Base-by-base conservation (phyloP, 2,113 vertebrate species). In the Nansenia antarctica region DNA sequence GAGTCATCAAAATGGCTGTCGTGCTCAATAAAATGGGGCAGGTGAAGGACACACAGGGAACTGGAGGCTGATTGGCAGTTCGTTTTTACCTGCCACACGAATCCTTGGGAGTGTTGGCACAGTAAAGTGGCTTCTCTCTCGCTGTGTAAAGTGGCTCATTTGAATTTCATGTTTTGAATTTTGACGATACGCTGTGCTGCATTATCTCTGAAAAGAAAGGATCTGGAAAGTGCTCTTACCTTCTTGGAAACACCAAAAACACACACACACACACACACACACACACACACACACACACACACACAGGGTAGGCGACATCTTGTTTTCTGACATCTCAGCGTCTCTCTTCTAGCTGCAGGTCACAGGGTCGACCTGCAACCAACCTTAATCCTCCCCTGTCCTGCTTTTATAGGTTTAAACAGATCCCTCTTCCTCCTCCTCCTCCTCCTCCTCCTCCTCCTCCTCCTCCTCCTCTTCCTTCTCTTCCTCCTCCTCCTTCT, bases 241-340 rank as follows among this genome's bases (percentile, higher is more conserved):
- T 49, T 49, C n/a, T n/a, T n/a, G n/a, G n/a, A n/a, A n/a, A n/a
- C n/a, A n/a, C n/a, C n/a, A n/a, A n/a, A n/a, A n/a, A n/a, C n/a
- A n/a, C n/a, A n/a, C n/a, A n/a, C n/a, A n/a, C n/a, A n/a, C n/a
- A n/a, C n/a, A n/a, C n/a, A n/a, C n/a, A n/a, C n/a, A n/a, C n/a
- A n/a, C n/a, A n/a, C n/a, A n/a, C n/a, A n/a, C n/a, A n/a, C n/a
- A n/a, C n/a, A n/a, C n/a, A n/a, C n/a, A n/a, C n/a, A n/a, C n/a
- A n/a, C n/a, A n/a, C n/a, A n/a, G n/a, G n/a, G n/a, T n/a, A n/a
- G n/a, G n/a, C n/a, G n/a, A n/a, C n/a, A n/a, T n/a, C n/a, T n/a
- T 66, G 75, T 84, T 85, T 86, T 86, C 73, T 80, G 73, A 34
- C 69, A 53, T 68, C 70, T 85, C 80, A 76, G 79, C 66, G 3